These are phyloP conservation scores for Thyatira batis DNA, from an alignment of 2,888 invertebrate genomes.

Conservation along the genomic window DNA sequence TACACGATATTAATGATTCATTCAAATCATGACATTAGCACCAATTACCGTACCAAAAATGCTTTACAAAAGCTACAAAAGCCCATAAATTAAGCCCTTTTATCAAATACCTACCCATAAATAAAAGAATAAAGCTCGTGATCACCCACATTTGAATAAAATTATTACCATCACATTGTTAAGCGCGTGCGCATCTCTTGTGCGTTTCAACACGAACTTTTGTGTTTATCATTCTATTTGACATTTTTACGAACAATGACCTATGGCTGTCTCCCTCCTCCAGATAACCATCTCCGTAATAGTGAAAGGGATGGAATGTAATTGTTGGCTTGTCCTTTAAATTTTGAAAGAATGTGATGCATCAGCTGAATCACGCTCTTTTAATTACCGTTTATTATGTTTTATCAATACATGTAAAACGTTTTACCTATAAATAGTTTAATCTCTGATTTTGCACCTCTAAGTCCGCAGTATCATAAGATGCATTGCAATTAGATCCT, in stretches of 20 bases:
- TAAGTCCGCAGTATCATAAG: not conserved
- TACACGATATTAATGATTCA: no score
- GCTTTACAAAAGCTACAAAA: constrained; percentile 29
- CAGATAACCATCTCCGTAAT: constrained; percentile 33
- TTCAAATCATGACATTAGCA: no score
- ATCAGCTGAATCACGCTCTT: constrained; percentile 73
- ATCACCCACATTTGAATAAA: constrained; percentile 65
- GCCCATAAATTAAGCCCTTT: constrained; percentile 51
- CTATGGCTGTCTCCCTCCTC: constrained; percentile 48
- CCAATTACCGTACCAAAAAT: not conserved
- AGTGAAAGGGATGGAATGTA: constrained; percentile 55
- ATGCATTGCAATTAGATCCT: not conserved
- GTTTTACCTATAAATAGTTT: constrained; percentile 28
- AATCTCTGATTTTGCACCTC: not conserved
- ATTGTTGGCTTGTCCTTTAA: constrained; percentile 60
- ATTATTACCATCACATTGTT: constrained; percentile 63
- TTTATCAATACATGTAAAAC: constrained; percentile 43
- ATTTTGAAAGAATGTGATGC: constrained; percentile 57
- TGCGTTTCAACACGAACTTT: constrained; percentile 74
- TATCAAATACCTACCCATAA: constrained; percentile 40
- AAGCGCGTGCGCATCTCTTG: constrained; percentile 57
- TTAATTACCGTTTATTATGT: constrained; percentile 54
- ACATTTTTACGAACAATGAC: constrained; percentile 78
- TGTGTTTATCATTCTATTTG: constrained; percentile 81
- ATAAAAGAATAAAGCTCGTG: constrained; percentile 43